Conservation (phyloP, 2,797 vertebrate genomes). For the Phalanger gymnotis region DNA sequence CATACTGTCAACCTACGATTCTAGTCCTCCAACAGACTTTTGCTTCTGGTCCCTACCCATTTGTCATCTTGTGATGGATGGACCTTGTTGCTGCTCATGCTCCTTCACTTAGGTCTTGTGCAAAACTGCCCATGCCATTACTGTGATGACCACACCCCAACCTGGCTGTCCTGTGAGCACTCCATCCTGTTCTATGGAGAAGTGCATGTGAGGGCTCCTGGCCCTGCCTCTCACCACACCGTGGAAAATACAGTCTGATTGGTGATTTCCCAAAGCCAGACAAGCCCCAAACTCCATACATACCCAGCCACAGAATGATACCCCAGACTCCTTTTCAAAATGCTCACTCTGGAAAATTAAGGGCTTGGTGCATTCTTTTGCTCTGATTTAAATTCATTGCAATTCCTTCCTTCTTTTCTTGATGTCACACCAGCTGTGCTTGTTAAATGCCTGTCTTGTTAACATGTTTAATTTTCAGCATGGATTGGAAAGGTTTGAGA, state of each 20-base stretch:
- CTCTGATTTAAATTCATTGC: conserved; percentile 11
- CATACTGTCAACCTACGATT: background rate
- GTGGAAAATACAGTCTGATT: background rate
- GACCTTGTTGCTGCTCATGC: background rate
- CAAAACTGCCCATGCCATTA: background rate
- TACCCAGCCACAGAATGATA: background rate
- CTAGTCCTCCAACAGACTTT: background rate
- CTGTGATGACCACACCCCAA: background rate
- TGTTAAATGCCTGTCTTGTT: background rate
- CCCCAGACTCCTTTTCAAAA: background rate
- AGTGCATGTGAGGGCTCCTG: background rate
- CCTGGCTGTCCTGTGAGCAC: background rate
- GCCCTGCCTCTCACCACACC: background rate
- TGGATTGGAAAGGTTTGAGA: background rate
- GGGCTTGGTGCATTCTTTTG: conserved; percentile 3
- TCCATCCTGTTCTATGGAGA: background rate
- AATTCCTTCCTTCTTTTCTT: background rate
- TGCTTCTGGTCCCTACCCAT: background rate
- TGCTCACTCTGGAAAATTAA: conserved; percentile 27
- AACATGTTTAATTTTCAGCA: conserved; percentile 21
- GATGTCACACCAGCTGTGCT: background rate
- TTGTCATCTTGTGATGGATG: background rate
- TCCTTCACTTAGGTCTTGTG: background rate
- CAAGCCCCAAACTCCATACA: background rate
- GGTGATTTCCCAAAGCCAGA: background rate